Percentiles rank a stretch among this genome's conserved stretches.
Conservation (phyloP, 1,140 invertebrate genomes). For the Heliconius hermathena region DNA sequence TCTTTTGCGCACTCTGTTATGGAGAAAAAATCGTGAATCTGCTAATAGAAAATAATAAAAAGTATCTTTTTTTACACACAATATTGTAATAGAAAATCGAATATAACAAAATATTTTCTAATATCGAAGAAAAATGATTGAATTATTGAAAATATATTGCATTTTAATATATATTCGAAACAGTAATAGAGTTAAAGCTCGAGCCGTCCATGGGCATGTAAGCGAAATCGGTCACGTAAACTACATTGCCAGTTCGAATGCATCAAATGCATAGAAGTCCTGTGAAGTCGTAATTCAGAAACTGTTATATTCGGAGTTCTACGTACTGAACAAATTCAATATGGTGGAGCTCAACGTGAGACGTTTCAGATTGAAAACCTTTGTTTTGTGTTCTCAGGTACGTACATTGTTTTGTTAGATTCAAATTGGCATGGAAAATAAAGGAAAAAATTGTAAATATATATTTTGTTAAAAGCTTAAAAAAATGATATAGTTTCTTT, state of each 20-base stretch:
- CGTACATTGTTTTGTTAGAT: neutral
- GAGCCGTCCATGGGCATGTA: neutral
- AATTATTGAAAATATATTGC: neutral
- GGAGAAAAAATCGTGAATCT: too few relatives aligned
- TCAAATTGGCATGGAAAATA: too few relatives aligned
- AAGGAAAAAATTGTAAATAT: too few relatives aligned
- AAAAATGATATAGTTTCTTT: too few relatives aligned
- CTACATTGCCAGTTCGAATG: neutral
- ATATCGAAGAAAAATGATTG: neutral
- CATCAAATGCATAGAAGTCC: neutral
- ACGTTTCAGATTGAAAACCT: slow-evolving; percentile 3
- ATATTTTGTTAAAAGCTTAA: too few relatives aligned
- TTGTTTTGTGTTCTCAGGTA: slow-evolving; percentile 3
- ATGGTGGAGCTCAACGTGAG: neutral
- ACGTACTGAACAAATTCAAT: slow-evolving; percentile 8
- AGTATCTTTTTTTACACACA: too few relatives aligned
- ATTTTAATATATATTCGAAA: neutral
- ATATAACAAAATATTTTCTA: neutral
- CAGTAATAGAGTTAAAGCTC: neutral
- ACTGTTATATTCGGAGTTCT: neutral
- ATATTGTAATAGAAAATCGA: too few relatives aligned
- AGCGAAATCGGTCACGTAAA: slow-evolving; percentile 11
- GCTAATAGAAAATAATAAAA: too few relatives aligned
- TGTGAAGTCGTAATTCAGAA: slow-evolving; percentile 12
- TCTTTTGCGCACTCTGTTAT: too few relatives aligned